A percentile compares a stretch with the other conserved stretches of the same genome.
These are phyloP conservation scores for Vimba vimba DNA, from an alignment of 2,113 vertebrate genomes.

Conservation along the genomic window DNA sequence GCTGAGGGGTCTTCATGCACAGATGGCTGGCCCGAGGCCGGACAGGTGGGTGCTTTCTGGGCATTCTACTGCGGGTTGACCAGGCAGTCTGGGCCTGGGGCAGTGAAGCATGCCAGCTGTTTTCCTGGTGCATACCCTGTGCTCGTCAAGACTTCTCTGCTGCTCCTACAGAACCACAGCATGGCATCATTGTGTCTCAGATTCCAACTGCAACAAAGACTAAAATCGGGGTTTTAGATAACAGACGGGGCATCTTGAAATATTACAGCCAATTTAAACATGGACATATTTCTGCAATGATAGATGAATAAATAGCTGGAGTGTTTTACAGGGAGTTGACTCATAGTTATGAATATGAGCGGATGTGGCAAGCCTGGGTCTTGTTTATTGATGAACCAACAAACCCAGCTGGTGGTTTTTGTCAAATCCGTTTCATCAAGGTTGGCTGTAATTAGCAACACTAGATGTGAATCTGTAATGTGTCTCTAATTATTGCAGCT, in stretches of 20 bases:
- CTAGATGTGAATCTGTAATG: conserved; percentile 46
- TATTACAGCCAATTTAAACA: conserved; percentile 36
- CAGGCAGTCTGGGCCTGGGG: conserved; percentile 36
- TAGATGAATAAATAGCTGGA: conserved; percentile 5
- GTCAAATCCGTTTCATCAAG: conserved; percentile 65
- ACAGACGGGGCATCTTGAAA: conserved; percentile 38
- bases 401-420: conserved; percentile 25
- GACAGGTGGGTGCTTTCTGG: conserved; percentile 58
- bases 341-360: conserved; percentile 11
- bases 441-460: conserved; percentile 63
- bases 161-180: conserved; percentile 49
- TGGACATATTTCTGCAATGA: not conserved
- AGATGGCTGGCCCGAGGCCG: conserved; percentile 53
- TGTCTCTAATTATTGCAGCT: conserved; percentile 38
- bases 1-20: conserved; percentile 46
- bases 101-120: conserved; percentile 54
- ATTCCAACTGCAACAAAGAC: conserved; percentile 18
- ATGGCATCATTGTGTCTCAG: conserved; percentile 43
- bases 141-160: conserved; percentile 43
- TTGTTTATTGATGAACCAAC: conserved; percentile 36
- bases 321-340: not conserved
- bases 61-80: conserved; percentile 42
- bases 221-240: conserved; percentile 43
- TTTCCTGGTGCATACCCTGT: conserved; percentile 45
- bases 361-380: conserved; percentile 17